These are phyloP conservation scores for Scolopax bukidnonensis DNA, from an alignment of 2,797 vertebrate species.

Conservation along the genomic window DNA sequence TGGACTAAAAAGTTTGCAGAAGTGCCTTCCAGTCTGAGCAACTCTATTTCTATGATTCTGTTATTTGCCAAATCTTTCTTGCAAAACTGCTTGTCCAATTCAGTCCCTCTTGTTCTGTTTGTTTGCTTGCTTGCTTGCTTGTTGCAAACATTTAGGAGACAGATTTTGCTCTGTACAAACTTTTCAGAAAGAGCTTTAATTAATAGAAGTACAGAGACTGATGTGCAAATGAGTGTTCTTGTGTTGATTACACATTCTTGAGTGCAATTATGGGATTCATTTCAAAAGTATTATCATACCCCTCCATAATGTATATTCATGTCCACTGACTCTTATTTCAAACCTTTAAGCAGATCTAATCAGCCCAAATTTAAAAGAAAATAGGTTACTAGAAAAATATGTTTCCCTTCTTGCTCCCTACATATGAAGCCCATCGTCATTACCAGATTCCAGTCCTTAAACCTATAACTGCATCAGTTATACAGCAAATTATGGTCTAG, in stretches of 20 bases:
- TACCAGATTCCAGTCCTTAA: neutral
- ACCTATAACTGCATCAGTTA: neutral
- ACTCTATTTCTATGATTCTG: neutral
- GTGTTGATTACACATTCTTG: slow-evolving; percentile 57
- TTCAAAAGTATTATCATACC: slow-evolving; percentile 20
- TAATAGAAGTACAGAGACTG: slow-evolving; percentile 44
- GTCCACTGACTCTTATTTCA: slow-evolving; percentile 38
- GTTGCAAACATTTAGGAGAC: slow-evolving; percentile 29
- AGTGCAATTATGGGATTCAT: slow-evolving; percentile 52
- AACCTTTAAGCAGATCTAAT: neutral
- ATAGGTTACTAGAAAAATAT: neutral
- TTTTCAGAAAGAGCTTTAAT: slow-evolving; percentile 50
- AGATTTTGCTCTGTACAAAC: slow-evolving; percentile 33
- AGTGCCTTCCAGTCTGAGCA: neutral
- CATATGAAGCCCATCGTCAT: neutral
- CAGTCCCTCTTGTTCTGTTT: neutral
- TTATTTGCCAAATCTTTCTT: neutral
- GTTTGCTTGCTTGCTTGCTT: slow-evolving; percentile 23
- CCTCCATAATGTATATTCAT: slow-evolving; percentile 25
- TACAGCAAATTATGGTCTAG: neutral
- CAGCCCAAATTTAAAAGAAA: neutral
- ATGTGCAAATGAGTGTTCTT: slow-evolving; percentile 56
- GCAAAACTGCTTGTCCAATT: neutral
- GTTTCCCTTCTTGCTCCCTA: neutral
- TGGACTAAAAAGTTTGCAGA: neutral